phyloP scores from a whole-genome alignment of 2,113 vertebrate species.

The Silurus asotus region DNA sequence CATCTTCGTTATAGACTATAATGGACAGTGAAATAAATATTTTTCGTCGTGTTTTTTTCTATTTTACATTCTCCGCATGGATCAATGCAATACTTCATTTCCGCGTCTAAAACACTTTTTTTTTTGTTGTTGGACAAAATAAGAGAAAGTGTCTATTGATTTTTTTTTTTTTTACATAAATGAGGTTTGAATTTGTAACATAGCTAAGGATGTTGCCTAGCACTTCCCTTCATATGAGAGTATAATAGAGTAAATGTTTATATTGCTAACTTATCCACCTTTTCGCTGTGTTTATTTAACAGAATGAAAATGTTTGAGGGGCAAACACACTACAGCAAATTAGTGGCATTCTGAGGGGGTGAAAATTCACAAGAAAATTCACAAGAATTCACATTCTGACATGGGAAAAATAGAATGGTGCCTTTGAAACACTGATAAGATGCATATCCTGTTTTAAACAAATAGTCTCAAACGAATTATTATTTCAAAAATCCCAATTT shows the following conservation, averaged over 20 bases:
- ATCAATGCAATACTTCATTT: slow-evolving; percentile 33
- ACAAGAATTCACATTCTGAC: neutral
- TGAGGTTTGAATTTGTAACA: slow-evolving; percentile 45
- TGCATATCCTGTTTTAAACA: neutral
- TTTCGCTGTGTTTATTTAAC: slow-evolving; percentile 38
- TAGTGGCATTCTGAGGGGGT: neutral
- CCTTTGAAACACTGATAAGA: slow-evolving; percentile 8
- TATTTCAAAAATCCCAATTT: neutral
- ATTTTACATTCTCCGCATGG: slow-evolving; percentile 37
- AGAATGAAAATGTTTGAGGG: neutral
- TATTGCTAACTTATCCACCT: slow-evolving; percentile 44
- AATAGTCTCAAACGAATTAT: neutral
- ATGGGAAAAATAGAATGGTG: neutral
- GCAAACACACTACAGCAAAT: neutral
- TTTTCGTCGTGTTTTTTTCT: slow-evolving; percentile 4
- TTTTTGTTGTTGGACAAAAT: slow-evolving; percentile 14
- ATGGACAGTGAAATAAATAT: slow-evolving; percentile 52
- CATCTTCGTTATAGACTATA: slow-evolving; percentile 73
- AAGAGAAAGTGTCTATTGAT: slow-evolving; percentile 34
- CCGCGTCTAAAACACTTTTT: slow-evolving; percentile 17
- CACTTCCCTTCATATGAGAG: slow-evolving; percentile 47
- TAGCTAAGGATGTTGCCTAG: slow-evolving; percentile 40
- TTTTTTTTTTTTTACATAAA: slow-evolving; percentile 32
- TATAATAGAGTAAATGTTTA: slow-evolving; percentile 51
- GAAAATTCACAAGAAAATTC: neutral